phyloP scores from a whole-genome alignment of 2,113 vertebrate species.

The Epinephelus cyanopodus region DNA sequence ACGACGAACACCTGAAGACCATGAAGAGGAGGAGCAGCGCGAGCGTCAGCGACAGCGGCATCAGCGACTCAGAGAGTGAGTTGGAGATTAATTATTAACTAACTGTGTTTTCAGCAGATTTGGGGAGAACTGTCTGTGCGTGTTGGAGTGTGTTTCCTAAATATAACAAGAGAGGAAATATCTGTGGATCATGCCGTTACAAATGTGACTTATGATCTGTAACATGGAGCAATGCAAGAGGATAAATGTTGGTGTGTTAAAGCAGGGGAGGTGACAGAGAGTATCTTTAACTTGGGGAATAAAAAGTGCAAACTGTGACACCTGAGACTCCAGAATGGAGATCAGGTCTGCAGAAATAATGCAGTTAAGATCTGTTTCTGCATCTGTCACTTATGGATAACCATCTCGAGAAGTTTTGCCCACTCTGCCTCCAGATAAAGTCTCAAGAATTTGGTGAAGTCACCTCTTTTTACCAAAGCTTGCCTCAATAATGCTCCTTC shows the following conservation, averaged over 20 bases:
- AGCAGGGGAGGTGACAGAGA: background rate
- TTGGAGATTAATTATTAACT: background rate
- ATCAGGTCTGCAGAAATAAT: slow-evolving; percentile 1
- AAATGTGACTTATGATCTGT: background rate
- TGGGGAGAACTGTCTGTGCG: too few relatives aligned
- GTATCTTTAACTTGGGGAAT: background rate
- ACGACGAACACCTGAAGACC: slow-evolving; percentile 92
- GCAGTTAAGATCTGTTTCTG: background rate
- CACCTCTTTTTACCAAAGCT: too few relatives aligned
- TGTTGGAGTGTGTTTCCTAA: too few relatives aligned
- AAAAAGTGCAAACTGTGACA: background rate
- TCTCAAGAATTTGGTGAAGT: background rate
- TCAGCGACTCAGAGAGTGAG: slow-evolving; percentile 95
- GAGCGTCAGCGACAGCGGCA: slow-evolving; percentile 93
- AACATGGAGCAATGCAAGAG: too few relatives aligned
- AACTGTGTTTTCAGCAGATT: background rate
- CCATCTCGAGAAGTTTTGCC: background rate
- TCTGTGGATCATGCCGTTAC: too few relatives aligned
- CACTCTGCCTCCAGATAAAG: background rate
- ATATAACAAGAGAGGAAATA: background rate
- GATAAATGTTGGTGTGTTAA: background rate
- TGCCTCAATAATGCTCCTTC: background rate
- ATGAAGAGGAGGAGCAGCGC: slow-evolving; percentile 94
- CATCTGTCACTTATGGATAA: background rate
- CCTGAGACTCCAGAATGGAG: slow-evolving; percentile 27